Base-by-base conservation (phyloP, 2,113 vertebrate species). In the Zapus hudsonius region DNA sequence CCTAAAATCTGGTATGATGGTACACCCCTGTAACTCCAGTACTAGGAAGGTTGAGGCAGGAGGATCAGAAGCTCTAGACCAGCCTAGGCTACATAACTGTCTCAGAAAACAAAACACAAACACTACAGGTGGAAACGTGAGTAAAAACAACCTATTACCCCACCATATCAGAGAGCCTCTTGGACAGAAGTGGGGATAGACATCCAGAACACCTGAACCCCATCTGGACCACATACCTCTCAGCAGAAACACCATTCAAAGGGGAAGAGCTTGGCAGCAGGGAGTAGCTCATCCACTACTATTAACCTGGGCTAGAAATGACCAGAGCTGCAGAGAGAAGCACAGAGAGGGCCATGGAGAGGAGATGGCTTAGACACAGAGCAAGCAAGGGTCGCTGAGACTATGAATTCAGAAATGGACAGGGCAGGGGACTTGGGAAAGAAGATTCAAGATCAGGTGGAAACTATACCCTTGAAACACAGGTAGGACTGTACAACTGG, bases 401-500 rank as follows among this genome's bases (percentile, higher is more conserved):
- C 9, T 3, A 2, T 22, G 29, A 73, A 55, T 8, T 47, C 23
- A 69, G 72, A 59, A 79, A 16, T 38, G 61, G 64, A 74, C 1
- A 5, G 74, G 66, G 33, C 1, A 36, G 15, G 4, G 33, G 3
- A 42, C 44, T 13, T 20, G 20, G 52, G n/a, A 85, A 23, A 75
- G 31, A 78, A 20, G 31, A 88, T 5, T 23, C n/a, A 22, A 72
- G 44, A 22, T 47, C 31, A 86, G 55, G 20, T 16, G 52, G 61
- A 81, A 79, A 78, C 42, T 57, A 7, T n/a, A 74, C 20, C n/a
- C 44, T 3, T 22, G 63, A 57, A 52, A 44, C 42, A 22, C 33
- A 9, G 33, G 10, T 8, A 44, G 29, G 15, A 38, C 0, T 6
- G 16, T 0, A 7, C 25, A 31, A 29, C 1, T 25, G 4, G 66